These are phyloP conservation scores for Pristionchus exspectatus DNA, from an alignment of 2,888 invertebrate species.

Conservation along the genomic window DNA sequence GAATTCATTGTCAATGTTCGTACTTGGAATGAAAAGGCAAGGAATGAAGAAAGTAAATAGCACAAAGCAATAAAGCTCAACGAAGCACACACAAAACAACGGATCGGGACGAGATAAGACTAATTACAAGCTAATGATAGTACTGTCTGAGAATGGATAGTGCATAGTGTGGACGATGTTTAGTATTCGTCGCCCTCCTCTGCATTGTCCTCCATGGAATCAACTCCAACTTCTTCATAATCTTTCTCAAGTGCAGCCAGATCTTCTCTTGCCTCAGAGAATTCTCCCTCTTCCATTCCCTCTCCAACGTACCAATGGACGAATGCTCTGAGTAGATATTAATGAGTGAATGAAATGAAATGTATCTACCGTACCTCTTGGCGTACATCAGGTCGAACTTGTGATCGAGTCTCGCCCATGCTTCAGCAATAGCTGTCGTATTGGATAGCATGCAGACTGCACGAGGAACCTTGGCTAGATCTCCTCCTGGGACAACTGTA, in stretches of 20 bases:
- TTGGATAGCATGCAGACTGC: slow-evolving; percentile 86
- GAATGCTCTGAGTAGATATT: slow-evolving; percentile 84
- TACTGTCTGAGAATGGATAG: not conserved
- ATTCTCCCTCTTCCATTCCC: slow-evolving; percentile 79
- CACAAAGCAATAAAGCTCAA: slow-evolving; percentile 28
- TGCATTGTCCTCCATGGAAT: slow-evolving; percentile 69
- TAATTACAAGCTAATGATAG: slow-evolving; percentile 31
- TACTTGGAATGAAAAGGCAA: slow-evolving; percentile 3
- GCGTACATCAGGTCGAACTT: slow-evolving; percentile 88
- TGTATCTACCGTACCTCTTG: slow-evolving; percentile 26
- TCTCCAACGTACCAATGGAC: slow-evolving; percentile 87
- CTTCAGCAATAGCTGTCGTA: slow-evolving; percentile 82
- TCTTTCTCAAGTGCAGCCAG: slow-evolving; percentile 59
- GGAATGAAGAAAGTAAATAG: not conserved
- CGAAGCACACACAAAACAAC: slow-evolving; percentile 42
- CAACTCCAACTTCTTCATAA: slow-evolving; percentile 75
- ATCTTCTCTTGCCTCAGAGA: slow-evolving; percentile 77
- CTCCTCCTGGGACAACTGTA: slow-evolving; percentile 92
- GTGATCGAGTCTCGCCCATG: slow-evolving; percentile 86
- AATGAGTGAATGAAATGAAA: not conserved
- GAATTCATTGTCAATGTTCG: slow-evolving; percentile 39
- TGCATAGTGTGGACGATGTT: slow-evolving; percentile 43
- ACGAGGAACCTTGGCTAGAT: slow-evolving; percentile 84
- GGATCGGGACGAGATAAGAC: slow-evolving; percentile 36
- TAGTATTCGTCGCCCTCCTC: slow-evolving; percentile 72